Conservation (phyloP, 2,113 vertebrate species). For the Saccopteryx leptura region DNA sequence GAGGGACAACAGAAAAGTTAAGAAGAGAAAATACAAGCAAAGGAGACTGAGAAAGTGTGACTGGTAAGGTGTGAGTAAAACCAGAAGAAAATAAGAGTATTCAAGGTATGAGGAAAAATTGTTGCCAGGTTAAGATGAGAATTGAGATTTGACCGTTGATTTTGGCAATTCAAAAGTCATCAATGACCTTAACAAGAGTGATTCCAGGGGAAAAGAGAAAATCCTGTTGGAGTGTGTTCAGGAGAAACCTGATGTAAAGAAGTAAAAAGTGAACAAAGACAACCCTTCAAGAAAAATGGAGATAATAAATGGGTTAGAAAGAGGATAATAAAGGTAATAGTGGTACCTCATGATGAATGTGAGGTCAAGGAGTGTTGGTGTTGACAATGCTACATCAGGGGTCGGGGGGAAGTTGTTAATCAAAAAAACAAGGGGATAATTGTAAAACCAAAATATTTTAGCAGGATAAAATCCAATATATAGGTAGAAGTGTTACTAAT, state of each 20-base stretch:
- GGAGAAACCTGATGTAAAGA: background rate
- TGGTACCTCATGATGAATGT: background rate
- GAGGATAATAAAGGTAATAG: background rate
- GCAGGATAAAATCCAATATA: background rate
- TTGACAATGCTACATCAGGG: background rate
- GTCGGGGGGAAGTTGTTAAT: background rate
- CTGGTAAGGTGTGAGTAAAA: background rate
- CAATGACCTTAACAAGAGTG: background rate
- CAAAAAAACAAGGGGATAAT: background rate
- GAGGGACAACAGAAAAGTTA: background rate
- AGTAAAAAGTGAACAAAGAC: background rate
- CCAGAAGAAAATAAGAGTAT: background rate
- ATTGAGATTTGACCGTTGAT: background rate
- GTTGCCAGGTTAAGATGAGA: background rate
- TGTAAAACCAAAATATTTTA: background rate
- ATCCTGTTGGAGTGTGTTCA: background rate
- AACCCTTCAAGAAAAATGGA: background rate
- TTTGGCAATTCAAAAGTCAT: background rate
- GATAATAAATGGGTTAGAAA: background rate
- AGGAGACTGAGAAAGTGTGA: background rate
- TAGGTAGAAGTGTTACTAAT: background rate
- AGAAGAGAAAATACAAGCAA: background rate
- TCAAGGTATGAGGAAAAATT: background rate
- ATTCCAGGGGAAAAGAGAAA: background rate
- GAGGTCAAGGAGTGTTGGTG: background rate